Conservation (phyloP, 2,797 vertebrate species). For the Glossophaga mutica region DNA sequence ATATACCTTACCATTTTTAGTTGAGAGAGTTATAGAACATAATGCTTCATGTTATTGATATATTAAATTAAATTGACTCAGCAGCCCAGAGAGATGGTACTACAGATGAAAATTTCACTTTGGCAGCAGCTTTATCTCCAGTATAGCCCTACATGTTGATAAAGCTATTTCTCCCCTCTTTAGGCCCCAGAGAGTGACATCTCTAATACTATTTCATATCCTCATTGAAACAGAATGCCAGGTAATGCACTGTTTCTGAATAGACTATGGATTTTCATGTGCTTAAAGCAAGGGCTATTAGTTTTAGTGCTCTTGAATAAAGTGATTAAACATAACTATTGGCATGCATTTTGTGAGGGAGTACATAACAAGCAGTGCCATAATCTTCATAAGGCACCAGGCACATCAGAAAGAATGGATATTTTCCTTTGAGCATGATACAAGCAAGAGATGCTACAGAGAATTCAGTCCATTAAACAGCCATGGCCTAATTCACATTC, state of each 20-base stretch:
- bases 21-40: background rate
- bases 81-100: background rate
- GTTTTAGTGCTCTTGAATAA: slow-evolving; percentile 53
- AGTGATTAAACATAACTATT: slow-evolving; percentile 49
- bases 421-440: slow-evolving; percentile 47
- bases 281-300: slow-evolving; percentile 51
- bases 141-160: background rate
- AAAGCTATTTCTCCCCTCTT: background rate
- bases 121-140: background rate
- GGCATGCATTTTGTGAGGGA: slow-evolving; percentile 36
- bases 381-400: background rate
- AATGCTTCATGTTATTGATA: background rate
- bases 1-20: background rate
- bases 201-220: background rate
- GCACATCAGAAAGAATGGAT: background rate
- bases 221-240: background rate
- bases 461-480: slow-evolving; percentile 46
- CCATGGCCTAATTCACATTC: slow-evolving; percentile 41
- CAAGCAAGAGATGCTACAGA: background rate
- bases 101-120: background rate
- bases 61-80: background rate
- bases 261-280: slow-evolving; percentile 12
- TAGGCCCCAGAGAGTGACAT: background rate
- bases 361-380: background rate
- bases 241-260: slow-evolving; percentile 14